Evolutionary conservation across 2,113 vertebrate genomes (phyloP), one percentile per base, ranked within the genome.

Genomic region (Connochaetes taurinus): DNA sequence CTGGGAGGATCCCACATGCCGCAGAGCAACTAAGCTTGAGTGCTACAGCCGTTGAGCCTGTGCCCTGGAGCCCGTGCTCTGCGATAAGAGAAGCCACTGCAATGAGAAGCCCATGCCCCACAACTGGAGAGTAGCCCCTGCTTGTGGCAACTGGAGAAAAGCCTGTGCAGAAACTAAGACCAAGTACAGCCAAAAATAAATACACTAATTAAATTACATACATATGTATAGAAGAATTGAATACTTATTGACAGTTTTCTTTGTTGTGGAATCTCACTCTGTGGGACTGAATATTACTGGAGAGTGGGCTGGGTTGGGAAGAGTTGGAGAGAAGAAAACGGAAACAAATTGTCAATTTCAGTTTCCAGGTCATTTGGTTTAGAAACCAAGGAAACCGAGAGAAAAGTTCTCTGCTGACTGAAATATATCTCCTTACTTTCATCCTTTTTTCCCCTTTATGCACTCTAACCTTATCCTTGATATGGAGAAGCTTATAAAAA

Each of bases 331-430:
- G 67, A 95, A 71, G 81, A 74, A 96, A 96, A 52, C 16, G 81
- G 71, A 33, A 67, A 52, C 36, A 57, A 80, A 57, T 6, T 15
- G 15, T 36, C 67, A 74, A n/a, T 95, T 93, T 84, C 86, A 97
- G 50, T 80, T 94, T n/a, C 21, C 8, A 62, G 74, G 36, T 82
- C 55, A 91, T 87, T 88, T 50, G 81, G 27, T 33, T 76, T 78
- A 55, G 64, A 96, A 92, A 62, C 67, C 81, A 97, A 84, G 62
- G 95, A 90, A 97, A 89, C 43, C 50, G 50, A 81, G 16, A 89
- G 43, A 90, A 78, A 94, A 91, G 67, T 91, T 60, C 50, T 87
- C 16, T 36, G 21, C 60, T 55, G 81, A 81, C 64, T 88, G 88
- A 96, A 96, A 76, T 81, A 55, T 7, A 45, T 84, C 43, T 76